Evolutionary conservation across 2,797 vertebrate species (phyloP).

Genomic region (Peromyscus aztecus): DNA sequence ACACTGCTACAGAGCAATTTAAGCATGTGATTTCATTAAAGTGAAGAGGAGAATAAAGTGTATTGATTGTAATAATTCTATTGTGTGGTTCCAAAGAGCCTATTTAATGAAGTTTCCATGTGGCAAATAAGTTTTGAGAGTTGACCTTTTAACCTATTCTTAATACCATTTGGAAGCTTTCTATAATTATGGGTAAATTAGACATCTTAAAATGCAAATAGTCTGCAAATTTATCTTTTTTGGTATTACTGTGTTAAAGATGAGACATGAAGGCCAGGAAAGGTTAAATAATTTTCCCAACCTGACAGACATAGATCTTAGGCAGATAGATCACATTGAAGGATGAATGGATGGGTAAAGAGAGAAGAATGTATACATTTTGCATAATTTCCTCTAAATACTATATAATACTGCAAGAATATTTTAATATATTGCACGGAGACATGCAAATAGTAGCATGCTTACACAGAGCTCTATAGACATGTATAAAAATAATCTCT

Average conservation of each 20-base stretch:
- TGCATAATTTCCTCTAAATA: slow-evolving; percentile 23
- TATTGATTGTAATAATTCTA: slow-evolving; percentile 44
- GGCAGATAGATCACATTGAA: too few relatives aligned
- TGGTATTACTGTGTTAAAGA: background rate
- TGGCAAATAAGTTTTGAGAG: background rate
- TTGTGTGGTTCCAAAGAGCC: slow-evolving; percentile 29
- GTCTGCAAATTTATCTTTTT: slow-evolving; percentile 5
- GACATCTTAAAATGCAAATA: background rate
- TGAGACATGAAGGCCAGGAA: background rate
- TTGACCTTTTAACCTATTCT: slow-evolving; percentile 43
- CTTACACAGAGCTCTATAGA: background rate
- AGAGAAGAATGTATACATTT: background rate
- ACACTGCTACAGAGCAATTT: slow-evolving; percentile 26
- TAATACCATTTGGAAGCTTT: background rate
- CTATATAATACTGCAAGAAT: background rate
- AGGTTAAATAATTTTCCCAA: slow-evolving; percentile 34
- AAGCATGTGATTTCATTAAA: slow-evolving; percentile 33
- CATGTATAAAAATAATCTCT: background rate
- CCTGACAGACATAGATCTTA: background rate
- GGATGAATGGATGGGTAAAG: too few relatives aligned
- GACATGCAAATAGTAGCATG: background rate
- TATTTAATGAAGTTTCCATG: slow-evolving; percentile 55
- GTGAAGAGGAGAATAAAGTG: slow-evolving; percentile 36
- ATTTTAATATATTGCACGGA: background rate
- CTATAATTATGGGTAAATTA: slow-evolving; percentile 19